Percentiles rank a stretch among this genome's conserved stretches.
These are phyloP conservation scores for Spea multiplicata DNA, from an alignment of 2,113 vertebrate species.

Conservation along the genomic window DNA sequence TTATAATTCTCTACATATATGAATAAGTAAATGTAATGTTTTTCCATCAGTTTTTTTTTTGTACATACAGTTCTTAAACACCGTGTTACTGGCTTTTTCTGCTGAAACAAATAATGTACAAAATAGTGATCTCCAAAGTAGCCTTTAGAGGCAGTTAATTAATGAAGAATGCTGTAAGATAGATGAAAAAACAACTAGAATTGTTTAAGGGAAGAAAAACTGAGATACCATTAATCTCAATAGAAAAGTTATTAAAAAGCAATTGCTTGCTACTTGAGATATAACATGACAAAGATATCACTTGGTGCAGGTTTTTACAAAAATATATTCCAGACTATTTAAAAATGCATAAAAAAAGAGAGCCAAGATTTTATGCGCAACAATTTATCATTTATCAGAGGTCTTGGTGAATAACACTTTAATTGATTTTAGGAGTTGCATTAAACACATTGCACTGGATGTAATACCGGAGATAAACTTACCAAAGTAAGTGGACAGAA, in stretches of 20 bases:
- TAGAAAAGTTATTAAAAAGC: conserved; percentile 67
- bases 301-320: conserved; percentile 4
- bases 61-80: conserved; percentile 46
- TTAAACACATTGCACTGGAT: no score
- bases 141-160: conserved; percentile 63
- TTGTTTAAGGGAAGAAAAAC: conserved; percentile 69
- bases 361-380: no score
- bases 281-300: conserved; percentile 5
- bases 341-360: no score
- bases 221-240: conserved; percentile 67
- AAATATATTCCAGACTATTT: no score
- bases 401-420: no score
- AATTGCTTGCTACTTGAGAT: conserved; percentile 58
- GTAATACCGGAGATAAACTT: no score
- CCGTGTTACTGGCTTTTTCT: conserved; percentile 62
- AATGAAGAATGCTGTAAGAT: conserved; percentile 72
- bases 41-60: conserved; percentile 61
- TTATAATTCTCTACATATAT: no score
- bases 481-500: no score
- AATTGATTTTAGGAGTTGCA: no score
- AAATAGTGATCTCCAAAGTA: conserved; percentile 54
- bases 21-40: conserved; percentile 59
- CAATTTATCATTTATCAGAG: no score
- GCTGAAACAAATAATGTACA: conserved; percentile 67
- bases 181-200: conserved; percentile 68